A percentile compares a stretch with the other conserved stretches of the same genome.
phyloP scores from a whole-genome alignment of 2,888 invertebrate species.

The Allygus modestus region DNA sequence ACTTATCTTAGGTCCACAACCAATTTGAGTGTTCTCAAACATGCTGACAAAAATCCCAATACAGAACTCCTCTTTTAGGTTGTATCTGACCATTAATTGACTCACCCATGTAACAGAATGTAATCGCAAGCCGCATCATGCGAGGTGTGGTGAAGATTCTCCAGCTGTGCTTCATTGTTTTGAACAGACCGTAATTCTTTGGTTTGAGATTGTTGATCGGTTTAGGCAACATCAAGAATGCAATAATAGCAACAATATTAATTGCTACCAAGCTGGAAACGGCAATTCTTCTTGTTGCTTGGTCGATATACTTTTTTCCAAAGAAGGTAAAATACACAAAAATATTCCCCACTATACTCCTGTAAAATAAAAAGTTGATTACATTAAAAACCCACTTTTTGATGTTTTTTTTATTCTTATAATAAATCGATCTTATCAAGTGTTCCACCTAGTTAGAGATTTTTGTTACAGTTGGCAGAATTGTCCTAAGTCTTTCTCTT shows the following conservation, averaged over 20 bases:
- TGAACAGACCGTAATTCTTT: slow-evolving; percentile 77
- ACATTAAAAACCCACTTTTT: too few species aligned
- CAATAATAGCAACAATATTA: slow-evolving; percentile 73
- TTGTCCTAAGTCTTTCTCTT: too few species aligned
- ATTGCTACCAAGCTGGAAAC: slow-evolving; percentile 63
- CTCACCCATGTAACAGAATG: slow-evolving; percentile 94
- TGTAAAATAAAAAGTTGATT: slow-evolving; percentile 30
- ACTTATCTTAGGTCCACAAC: too few species aligned
- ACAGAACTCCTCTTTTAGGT: too few species aligned
- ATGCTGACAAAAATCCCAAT: too few species aligned
- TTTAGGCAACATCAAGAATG: slow-evolving; percentile 80
- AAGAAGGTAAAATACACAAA: slow-evolving; percentile 60
- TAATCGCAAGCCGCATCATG: slow-evolving; percentile 89
- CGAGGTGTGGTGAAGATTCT: slow-evolving; percentile 86
- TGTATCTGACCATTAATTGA: too few species aligned
- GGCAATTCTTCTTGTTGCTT: slow-evolving; percentile 63
- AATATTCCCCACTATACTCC: slow-evolving; percentile 59
- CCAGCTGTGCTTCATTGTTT: slow-evolving; percentile 86
- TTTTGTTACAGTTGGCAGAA: too few species aligned
- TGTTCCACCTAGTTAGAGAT: too few species aligned
- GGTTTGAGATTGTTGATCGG: slow-evolving; percentile 74
- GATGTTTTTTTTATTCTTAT: too few species aligned
- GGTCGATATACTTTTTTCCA: slow-evolving; percentile 65
- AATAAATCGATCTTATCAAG: too few species aligned
- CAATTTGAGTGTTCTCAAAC: too few species aligned